A percentile compares a stretch with the other conserved stretches of the same genome.
phyloP scores from a whole-genome alignment of 2,888 invertebrate species.

The Leistus spinibarbis region DNA sequence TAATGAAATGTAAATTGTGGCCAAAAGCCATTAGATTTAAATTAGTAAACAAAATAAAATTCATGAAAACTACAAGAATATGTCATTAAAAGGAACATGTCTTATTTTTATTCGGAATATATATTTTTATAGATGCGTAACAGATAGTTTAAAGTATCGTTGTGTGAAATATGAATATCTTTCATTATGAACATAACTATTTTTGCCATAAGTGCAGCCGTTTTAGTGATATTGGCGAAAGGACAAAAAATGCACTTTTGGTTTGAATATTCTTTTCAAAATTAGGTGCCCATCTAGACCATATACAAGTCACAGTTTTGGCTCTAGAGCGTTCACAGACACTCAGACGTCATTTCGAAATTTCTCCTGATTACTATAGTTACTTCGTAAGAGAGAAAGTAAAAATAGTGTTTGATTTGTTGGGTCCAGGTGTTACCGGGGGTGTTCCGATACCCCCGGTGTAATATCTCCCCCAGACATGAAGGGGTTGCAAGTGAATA shows the following conservation, averaged over 20 bases:
- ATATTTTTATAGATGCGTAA: too few relatives aligned
- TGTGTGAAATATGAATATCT: not conserved
- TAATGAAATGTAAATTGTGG: not conserved
- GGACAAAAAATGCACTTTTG: too few relatives aligned
- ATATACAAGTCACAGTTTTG: too few relatives aligned
- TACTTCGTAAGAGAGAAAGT: not conserved
- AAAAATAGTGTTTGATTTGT: not conserved
- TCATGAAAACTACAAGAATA: not conserved
- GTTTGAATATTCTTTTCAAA: too few relatives aligned
- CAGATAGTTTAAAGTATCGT: too few relatives aligned
- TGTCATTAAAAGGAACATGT: not conserved
- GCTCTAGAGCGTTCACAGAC: too few relatives aligned
- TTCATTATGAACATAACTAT: too few relatives aligned
- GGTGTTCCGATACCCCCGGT: not conserved
- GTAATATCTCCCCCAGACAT: slow-evolving; percentile 10
- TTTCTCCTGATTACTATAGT: too few relatives aligned
- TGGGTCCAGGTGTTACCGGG: not conserved
- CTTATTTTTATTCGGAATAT: not conserved
- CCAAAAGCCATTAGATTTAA: not conserved
- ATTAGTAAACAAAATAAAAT: not conserved
- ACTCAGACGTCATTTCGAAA: too few relatives aligned
- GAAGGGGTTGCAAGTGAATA: slow-evolving; percentile 38
- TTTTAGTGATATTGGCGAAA: too few relatives aligned
- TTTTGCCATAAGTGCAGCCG: too few relatives aligned
- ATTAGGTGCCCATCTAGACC: too few relatives aligned